Base-by-base conservation (phyloP, 2,113 vertebrate species). In the Odontesthes bonariensis region DNA sequence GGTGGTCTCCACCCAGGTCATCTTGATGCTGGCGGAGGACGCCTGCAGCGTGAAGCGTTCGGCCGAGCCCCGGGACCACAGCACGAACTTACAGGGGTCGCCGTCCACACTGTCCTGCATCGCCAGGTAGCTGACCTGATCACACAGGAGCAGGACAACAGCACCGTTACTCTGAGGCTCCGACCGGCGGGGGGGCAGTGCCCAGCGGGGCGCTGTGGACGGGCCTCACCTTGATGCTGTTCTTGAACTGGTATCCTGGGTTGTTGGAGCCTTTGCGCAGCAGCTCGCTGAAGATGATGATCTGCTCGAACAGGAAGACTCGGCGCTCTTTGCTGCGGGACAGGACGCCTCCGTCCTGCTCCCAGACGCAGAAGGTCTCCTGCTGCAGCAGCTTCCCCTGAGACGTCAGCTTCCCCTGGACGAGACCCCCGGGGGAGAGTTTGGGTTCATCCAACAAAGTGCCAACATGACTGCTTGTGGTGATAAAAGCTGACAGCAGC, bases 261-360 rank as follows among this genome's bases (percentile, higher is more conserved):
- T 95, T 98, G 73, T 94, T 94, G 63, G 97, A 98, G 3, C 97
- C 98, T 92, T 98, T 99, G 1, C 97, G 94, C 54, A 98, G 95
- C 59, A 98, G 95, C 13, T 99, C 98, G 6, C 98, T 99, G 93
- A 99, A 98, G 89, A 99, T 99, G 90, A 98, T 90, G 2, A 99
- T 96, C 87, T 99, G 98, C 88, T 99, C 98, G 0, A 99, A 99
- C 70, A 99, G 96, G 91, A 99, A 99, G n/a, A 99, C 96, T 0
- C 96, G 84, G 8, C 98, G 94, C 84, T 99, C 98, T 88, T 99
- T 99, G 1, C 97, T 97, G 22, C 98, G 96, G 27, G 97, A 98
- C 64, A 97, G 86, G 64, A 96, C 93, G 1, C 97, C 96, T 0
- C 96, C 94, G 10, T 99, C 98, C 91, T 97, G 96, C 92, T 99